Base-by-base conservation (phyloP, 2,888 invertebrate genomes). In the Cataglyphis rosenhaueri region DNA sequence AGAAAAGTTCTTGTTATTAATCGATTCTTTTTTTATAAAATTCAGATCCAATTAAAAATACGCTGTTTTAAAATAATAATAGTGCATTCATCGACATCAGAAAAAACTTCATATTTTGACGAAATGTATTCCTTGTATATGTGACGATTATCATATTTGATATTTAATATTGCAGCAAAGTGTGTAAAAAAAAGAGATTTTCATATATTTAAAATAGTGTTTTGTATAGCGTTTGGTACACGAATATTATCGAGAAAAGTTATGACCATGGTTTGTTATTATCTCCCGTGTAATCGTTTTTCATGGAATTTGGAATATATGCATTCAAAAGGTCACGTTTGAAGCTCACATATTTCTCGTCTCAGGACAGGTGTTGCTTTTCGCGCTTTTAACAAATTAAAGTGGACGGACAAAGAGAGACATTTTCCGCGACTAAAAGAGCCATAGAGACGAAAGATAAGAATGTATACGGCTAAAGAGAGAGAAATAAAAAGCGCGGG, bases 351-450 rank as follows among this genome's bases (percentile, higher is more conserved):
- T 25, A 66, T 73, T 25, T 41, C 61, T 41, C 61, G 81, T 81
- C 57, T 71, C 64, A 59, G 41, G 66, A 71, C 82, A 81, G 74
- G 81, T 81, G 82, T 76, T 85, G 82, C 76, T 79, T 89, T 89
- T 91, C 88, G 88, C 89, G 91, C 92, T 93, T 93, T 93, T 91
- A 93, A 92, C 91, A 92, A 92, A 93, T 93, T 92, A 93, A 92
- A 92, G 89, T 88, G 83, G 74, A 83, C 86, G 85, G 86, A 89
- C 86, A 90, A 89, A 91, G 87, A 83, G 83, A 70, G 73, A 75
- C 68, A 82, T 84, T 87, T 86, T 85, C 86, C 84, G 57, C 83
- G 83, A 68, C 79, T 62, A 84, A 86, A 87, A 73, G 66, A 74
- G 78, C 79, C 82, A 64, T 73, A 68, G 59, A 75, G 41, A 35